Conservation (phyloP, 2,888 invertebrate genomes). For the Drosophila pegasa region DNA sequence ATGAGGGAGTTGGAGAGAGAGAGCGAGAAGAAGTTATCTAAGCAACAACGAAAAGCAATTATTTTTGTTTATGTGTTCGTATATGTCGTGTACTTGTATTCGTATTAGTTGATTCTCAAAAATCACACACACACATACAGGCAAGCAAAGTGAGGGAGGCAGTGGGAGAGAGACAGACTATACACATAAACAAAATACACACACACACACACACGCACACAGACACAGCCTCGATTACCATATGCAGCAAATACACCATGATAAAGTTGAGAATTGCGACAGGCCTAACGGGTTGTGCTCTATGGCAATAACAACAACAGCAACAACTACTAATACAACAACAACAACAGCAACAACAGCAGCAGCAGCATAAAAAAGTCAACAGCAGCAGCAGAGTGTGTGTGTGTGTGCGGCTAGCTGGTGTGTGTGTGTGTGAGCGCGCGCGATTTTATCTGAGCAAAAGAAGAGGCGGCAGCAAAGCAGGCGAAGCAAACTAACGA, state of each 20-base stretch:
- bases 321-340: conserved; percentile 35
- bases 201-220: conserved; percentile 15
- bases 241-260: conserved; percentile 52
- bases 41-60: conserved; percentile 78
- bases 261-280: conserved; percentile 65
- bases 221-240: conserved; percentile 28
- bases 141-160: background rate
- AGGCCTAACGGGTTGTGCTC: conserved; percentile 53
- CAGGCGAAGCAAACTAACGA: conserved; percentile 18
- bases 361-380: conserved; percentile 35
- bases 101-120: conserved; percentile 74
- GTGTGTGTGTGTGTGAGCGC: conserved; percentile 17
- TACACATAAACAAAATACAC: conserved; percentile 9
- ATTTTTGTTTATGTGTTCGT: conserved; percentile 65
- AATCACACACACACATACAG: conserved; percentile 36
- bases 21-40: conserved; percentile 24
- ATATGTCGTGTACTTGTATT: conserved; percentile 36
- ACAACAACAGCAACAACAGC: conserved; percentile 50
- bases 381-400: conserved; percentile 22
- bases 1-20: conserved; percentile 20
- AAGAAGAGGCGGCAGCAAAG: background rate
- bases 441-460: conserved; percentile 8
- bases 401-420: conserved; percentile 18
- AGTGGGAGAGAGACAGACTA: conserved; percentile 7
- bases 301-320: conserved; percentile 58